Base-by-base conservation (phyloP, 2,113 vertebrate species). In the Xyrauchen texanus region DNA sequence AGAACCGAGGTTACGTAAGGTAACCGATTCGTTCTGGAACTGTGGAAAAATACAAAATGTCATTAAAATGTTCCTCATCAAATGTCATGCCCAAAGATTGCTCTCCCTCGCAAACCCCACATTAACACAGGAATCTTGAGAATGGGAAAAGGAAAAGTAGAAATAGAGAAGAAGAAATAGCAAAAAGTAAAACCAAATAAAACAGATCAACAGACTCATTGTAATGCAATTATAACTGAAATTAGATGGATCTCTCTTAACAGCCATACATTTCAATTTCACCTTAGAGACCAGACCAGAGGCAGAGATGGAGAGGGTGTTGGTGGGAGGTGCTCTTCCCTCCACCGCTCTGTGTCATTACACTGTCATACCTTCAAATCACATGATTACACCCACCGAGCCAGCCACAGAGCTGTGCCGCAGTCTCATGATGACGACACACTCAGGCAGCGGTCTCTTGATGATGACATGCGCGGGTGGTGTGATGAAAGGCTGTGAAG, bases 301-400 rank as follows among this genome's bases (percentile, higher is more conserved):
- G 64, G 6, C 65, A 10, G 42, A 67, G 13, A 34, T 34, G 60
- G 21, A 45, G 58, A 52, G 63, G n/a, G 88, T 34, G 21, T 34
- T 34, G 21, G 21, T 34, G 21, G 21, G 21, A 87, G 86, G 84
- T 75, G 83, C 87, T 90, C 86, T 91, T 90, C 90, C 90, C 91
- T 89, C 87, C 90, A 92, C 88, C 92, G 89, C 91, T 90, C 88
- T 87, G 76, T 83, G 89, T 90, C 90, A 91, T 91, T 90, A 90
- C 90, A 83, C 91, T 92, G 88, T 92, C 90, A 93, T 91, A 90
- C 90, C 90, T 90, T 92, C 92, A 92, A 90, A 93, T 94, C 92
- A 94, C 92, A 93, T 92, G 92, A 94, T 94, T 93, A 93, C 89
- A 91, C 91, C 89, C 91, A 88, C 85, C 89, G 91, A 90, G 89